Conservation (phyloP, 2,113 vertebrate genomes). For the Noturus placidus region DNA sequence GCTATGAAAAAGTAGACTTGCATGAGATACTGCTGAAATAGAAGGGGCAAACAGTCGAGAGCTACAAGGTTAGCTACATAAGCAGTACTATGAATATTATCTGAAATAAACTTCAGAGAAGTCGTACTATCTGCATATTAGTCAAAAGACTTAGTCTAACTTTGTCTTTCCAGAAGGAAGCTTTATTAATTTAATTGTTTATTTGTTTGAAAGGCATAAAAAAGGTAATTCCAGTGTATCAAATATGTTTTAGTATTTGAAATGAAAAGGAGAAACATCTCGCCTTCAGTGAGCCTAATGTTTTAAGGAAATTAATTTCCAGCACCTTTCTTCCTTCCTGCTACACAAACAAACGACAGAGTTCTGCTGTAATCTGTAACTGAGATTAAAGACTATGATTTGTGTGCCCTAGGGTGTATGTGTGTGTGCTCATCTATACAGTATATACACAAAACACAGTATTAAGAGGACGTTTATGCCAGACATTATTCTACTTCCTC, state of each 20-base stretch:
- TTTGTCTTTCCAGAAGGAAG: neutral
- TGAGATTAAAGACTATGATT: neutral
- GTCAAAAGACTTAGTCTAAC: neutral
- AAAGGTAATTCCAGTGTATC: neutral
- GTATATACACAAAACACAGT: neutral
- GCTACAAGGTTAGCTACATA: neutral
- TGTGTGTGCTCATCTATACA: neutral
- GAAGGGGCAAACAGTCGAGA: neutral
- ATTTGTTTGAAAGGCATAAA: neutral
- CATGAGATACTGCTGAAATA: neutral
- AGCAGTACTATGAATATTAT: neutral
- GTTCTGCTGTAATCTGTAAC: neutral
- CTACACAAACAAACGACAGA: neutral
- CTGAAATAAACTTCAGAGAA: neutral
- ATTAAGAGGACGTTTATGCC: conserved; percentile 3
- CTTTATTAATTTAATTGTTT: neutral
- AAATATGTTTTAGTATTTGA: conserved; percentile 20
- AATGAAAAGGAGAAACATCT: conserved; percentile 11
- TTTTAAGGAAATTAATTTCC: neutral
- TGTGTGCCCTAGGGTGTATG: neutral
- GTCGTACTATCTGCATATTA: neutral
- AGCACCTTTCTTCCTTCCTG: neutral
- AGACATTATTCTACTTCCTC: conserved; percentile 18
- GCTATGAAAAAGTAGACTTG: neutral
- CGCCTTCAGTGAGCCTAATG: neutral